Base-by-base conservation (phyloP, 2,113 vertebrate species). In the Cyanocitta stelleri region DNA sequence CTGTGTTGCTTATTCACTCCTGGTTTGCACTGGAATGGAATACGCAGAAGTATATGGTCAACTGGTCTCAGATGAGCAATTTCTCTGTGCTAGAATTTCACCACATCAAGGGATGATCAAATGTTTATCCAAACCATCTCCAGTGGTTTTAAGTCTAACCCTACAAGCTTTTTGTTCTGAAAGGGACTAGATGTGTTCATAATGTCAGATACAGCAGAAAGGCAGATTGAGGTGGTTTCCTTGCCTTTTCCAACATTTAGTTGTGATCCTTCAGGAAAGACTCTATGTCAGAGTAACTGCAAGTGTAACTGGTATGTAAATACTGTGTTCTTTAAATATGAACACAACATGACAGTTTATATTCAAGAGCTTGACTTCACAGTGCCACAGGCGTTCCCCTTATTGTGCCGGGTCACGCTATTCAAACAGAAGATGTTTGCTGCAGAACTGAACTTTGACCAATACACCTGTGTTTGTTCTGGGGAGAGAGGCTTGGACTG, bases 361-460 rank as follows among this genome's bases (percentile, higher is more conserved):
- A 43, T 7, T 55, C 43, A 14, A 35, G 56, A 68, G 43, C 44
- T 75, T 75, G 33, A 44, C 35, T 87, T 81, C 16, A 23, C 20
- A 32, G 51, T 61, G 49, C 54, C n/a, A 11, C 48, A 46, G 29
- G 16, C 8, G 2, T 69, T 27, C 5, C 29, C 46, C 27, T 74
- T 27, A 10, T 54, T 68, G 20, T 67, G 37, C 39, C 44, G 33
- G 17, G 35, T 43, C n/a, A 20, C 0, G 0, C 22, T 59, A 6
- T 56, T 62, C 26, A 54, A 84, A 69, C 10, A 73, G 35, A 64
- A 33, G 13, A 4, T 62, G 7, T 77, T 86, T 69, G 41, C 32
- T 89, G 37, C 48, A 84, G 61, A 59, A 10, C 26, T 81, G 46
- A 49, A 51, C 61, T 85, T 69, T 75, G 48, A 23, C 21, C 21